Base-by-base conservation (phyloP, 1,140 invertebrate genomes). In the Ladona fulva region DNA sequence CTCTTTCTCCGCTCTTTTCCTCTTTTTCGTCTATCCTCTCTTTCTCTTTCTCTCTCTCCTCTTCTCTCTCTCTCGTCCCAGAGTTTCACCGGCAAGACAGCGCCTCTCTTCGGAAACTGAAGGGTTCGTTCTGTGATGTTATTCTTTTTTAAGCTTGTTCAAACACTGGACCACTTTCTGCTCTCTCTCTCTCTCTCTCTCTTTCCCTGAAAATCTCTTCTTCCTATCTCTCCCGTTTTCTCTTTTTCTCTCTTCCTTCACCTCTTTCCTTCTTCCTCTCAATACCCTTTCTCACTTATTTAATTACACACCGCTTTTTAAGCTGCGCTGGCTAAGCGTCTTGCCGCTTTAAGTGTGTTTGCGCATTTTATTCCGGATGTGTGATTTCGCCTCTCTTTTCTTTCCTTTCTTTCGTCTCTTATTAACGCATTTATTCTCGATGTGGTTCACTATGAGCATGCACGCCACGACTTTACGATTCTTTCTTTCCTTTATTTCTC, bases 1-100 rank as follows among this genome's bases (percentile, higher is more conserved):
- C 16, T 79, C 22, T 79, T 8, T 80, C n/a, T 79, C 8, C 42
- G 73, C 0, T 79, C 19, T 80, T 22, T 52, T 42, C 29, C 42
- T 76, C 25, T 76, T n/a, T 76, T 29, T 29, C 25, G 5, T 76
- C 29, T 76, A 11, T 19, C 19, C 75, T 76, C 75, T 76, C 29
- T 25, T 42, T 76, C 42, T 76, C 74, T 75, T 24, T 25, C n/a
- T 10, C 74, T 75, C 24, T 24, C 74, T 75, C n/a, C 8, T 16
- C 25, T 8, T 74, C 74, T 11, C n/a, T 74, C 22, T 22, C 74
- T 76, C 22, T 76, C 42, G 8, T 76, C 37, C n/a, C 52, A 66
- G 29, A 37, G 74, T 22, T 42, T 37, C 75, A 37, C 42, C 75
- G 16, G 29, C 42, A 12, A 66, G 16, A 19, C 52, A 66, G 12